Percentiles rank a stretch among this genome's conserved stretches.
Conservation (phyloP, 2,888 invertebrate genomes). For the Troides aeacus region DNA sequence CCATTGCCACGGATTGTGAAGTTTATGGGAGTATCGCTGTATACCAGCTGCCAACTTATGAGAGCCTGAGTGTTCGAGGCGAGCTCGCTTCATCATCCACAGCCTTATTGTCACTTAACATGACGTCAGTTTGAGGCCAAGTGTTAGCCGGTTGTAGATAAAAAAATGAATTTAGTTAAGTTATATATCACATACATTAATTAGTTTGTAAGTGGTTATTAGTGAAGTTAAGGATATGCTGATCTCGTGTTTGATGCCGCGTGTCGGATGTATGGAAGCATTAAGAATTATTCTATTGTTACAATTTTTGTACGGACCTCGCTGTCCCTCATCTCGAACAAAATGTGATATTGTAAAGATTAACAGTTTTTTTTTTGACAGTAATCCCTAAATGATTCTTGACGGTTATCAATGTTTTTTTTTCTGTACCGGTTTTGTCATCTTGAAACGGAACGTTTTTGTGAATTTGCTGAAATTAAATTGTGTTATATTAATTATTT, state of each 20-base stretch:
- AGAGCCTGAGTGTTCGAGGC: too few relatives aligned
- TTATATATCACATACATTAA: constrained; percentile 50
- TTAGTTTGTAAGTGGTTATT: constrained; percentile 69
- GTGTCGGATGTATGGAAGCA: constrained; percentile 74
- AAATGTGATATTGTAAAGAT: constrained; percentile 79
- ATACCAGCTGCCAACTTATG: too few relatives aligned
- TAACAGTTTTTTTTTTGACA: constrained; percentile 69
- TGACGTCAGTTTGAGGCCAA: too few relatives aligned
- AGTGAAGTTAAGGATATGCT: constrained; percentile 57
- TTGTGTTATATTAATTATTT: constrained; percentile 41
- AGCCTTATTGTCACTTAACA: too few relatives aligned
- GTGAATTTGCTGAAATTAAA: constrained; percentile 77
- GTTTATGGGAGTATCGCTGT: too few relatives aligned
- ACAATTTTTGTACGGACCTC: constrained; percentile 76
- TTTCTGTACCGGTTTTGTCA: constrained; percentile 69
- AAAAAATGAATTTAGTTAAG: constrained; percentile 54
- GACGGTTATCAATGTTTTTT: constrained; percentile 68
- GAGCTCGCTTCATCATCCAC: too few relatives aligned
- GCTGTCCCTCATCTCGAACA: constrained; percentile 74
- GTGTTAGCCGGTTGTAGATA: too few relatives aligned
- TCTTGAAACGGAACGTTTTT: constrained; percentile 72
- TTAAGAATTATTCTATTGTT: constrained; percentile 78
- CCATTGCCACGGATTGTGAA: too few relatives aligned
- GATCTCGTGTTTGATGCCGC: constrained; percentile 75
- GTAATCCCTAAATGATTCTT: constrained; percentile 75